Conservation (phyloP, 2,797 vertebrate species). For the Pagetopsis macropterus region DNA sequence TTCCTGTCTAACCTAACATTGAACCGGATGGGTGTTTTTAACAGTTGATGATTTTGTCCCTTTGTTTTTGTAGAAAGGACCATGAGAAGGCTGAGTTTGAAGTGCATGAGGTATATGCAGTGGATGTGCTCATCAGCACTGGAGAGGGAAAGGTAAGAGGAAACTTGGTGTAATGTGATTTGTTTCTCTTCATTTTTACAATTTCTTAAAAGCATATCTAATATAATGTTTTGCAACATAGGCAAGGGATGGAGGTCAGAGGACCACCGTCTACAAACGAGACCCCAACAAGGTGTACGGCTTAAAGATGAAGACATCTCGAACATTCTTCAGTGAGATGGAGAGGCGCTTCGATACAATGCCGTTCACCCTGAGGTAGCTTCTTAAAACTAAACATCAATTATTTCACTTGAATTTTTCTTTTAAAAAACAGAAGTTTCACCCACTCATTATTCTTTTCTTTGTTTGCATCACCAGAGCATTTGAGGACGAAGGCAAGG, state of each 20-base stretch:
- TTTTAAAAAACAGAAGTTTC: no score
- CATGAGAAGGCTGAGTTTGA: conserved; percentile 98
- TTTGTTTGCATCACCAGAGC: conserved; percentile 81
- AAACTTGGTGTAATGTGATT: background rate
- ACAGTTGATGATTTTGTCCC: background rate
- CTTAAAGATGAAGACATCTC: conserved; percentile 98
- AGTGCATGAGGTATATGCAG: conserved; percentile 97
- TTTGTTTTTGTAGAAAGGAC: conserved; percentile 88
- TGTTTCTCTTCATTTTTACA: rapidly evolving
- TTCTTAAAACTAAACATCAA: background rate
- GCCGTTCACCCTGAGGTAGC: conserved; percentile 96
- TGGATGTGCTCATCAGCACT: conserved; percentile 95
- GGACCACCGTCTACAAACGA: conserved; percentile 97
- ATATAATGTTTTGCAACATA: conserved; percentile 53
- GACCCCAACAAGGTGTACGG: conserved; percentile 97
- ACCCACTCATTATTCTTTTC: background rate
- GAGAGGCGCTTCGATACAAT: conserved; percentile 95
- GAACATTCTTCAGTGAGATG: conserved; percentile 96
- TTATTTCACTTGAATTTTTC: background rate
- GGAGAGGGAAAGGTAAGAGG: conserved; percentile 96
- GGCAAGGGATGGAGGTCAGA: conserved; percentile 94
- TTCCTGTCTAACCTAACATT: background rate
- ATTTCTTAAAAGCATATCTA: background rate
- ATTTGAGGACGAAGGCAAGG: conserved; percentile 96
- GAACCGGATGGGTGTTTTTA: background rate